phyloP scores from a whole-genome alignment of 2,113 vertebrate species.

The Pheucticus melanocephalus region DNA sequence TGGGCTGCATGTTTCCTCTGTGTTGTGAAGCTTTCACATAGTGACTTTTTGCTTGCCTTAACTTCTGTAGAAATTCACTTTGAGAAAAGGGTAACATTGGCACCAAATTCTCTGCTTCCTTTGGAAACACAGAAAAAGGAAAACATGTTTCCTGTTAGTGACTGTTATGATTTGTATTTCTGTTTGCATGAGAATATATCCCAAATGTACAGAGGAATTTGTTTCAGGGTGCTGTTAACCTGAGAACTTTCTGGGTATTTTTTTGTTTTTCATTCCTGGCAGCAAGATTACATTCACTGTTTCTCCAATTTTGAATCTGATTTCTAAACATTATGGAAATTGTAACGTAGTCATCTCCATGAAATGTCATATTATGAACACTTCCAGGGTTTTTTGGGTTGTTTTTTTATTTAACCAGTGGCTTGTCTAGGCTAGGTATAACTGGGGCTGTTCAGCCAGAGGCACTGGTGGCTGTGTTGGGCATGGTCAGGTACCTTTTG shows the following conservation, averaged over 20 bases:
- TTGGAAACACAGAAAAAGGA: not conserved
- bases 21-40: not conserved
- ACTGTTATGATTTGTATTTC: not conserved
- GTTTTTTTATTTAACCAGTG: not conserved
- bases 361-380: not conserved
- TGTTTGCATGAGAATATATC: not conserved
- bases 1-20: not conserved
- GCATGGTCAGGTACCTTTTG: not conserved
- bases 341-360: not conserved
- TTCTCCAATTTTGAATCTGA: not conserved
- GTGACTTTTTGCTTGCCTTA: not conserved
- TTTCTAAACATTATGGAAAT: not conserved
- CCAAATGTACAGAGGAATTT: not conserved
- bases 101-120: not conserved
- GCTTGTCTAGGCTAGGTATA: not conserved
- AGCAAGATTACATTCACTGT: not conserved
- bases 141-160: not conserved
- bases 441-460: not conserved
- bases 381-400: fast-evolving
- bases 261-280: not conserved
- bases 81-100: not conserved
- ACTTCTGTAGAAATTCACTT: not conserved
- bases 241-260: not conserved
- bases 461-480: not conserved
- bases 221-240: not conserved